Conservation (phyloP, 2,113 vertebrate genomes). For the Aptenodytes patagonicus region DNA sequence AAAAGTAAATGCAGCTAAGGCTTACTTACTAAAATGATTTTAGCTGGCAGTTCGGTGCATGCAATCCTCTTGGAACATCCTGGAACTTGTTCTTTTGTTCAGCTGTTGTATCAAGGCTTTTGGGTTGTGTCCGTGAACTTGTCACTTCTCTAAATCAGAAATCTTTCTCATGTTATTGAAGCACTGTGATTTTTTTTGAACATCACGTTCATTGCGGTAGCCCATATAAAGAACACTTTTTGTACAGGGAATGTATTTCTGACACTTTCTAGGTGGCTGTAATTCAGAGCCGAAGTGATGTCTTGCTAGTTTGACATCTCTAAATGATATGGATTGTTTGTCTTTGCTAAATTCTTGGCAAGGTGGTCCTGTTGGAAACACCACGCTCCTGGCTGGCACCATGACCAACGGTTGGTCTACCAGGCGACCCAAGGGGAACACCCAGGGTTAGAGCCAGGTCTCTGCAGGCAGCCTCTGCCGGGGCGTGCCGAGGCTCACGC, state of each 20-base stretch:
- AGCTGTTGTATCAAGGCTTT: background rate
- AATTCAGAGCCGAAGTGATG: background rate
- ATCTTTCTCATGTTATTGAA: rapidly evolving
- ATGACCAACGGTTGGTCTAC: rapidly evolving
- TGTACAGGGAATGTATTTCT: background rate
- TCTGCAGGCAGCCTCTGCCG: background rate
- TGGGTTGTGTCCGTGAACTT: background rate
- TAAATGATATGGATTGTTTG: rapidly evolving
- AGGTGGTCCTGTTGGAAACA: background rate
- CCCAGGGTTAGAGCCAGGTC: background rate
- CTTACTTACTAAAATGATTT: background rate
- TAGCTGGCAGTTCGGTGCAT: background rate
- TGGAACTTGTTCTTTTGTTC: background rate
- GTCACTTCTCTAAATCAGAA: background rate
- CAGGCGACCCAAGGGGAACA: background rate
- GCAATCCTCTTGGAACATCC: background rate
- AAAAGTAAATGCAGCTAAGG: background rate
- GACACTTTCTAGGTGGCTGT: background rate
- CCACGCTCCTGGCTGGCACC: background rate
- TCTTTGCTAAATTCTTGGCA: background rate
- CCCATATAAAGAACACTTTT: rapidly evolving
- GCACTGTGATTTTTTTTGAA: background rate
- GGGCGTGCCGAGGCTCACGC: rapidly evolving
- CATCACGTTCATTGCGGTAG: rapidly evolving
- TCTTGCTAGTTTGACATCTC: background rate